Base-by-base conservation (phyloP, 2,113 vertebrate species). In the Onychostoma macrolepis region DNA sequence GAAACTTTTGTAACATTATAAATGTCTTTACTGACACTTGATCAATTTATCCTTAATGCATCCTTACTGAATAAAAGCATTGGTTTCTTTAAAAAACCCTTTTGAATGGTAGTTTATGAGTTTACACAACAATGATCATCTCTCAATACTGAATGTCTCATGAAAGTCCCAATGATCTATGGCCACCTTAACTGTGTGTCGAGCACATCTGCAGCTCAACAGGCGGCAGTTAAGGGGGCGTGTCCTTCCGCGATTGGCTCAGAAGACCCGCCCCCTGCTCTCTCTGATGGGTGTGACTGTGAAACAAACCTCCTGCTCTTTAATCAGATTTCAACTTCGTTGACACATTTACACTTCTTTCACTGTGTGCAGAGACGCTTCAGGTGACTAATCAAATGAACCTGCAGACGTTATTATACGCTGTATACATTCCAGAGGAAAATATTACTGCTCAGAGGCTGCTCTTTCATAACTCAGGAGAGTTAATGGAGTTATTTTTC, bases 131-230 rank as follows among this genome's bases (percentile, higher is more conserved):
- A 10, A 33, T 77, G 24, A 50, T 50, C 26, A 7, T 45, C 28
- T 78, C 28, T 12, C 0, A 21, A 24, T 78, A 5, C 4, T 13
- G 2, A 61, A 24, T 80, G 53, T 21, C 36, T 33, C 53, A 24
- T 61, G 15, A 0, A 41, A 28, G 10, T 24, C 26, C 0, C 9
- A 33, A 17, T 36, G 21, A 50, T 30, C 43, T 15, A 21, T 77
- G 48, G 88, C 94, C 93, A 93, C 93, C 94, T 95, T 95, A 95
- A 94, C 81, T 71, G 0, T 43, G 30, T 24, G 30, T 48, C 30
- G 58, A 86, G 77, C 88, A 89, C 91, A 91, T 93, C 93, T 94
- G 93, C 92, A 3, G 92, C 92, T 91, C 24, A 91, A 87, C 89
- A 89, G 91, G 87, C 69, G 90, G 90, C 87, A 88, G 69, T 61